Evolutionary conservation across 2,888 invertebrate genomes (phyloP), one percentile per base, ranked within the genome.

Genomic region (Parnassius glacialis): DNA sequence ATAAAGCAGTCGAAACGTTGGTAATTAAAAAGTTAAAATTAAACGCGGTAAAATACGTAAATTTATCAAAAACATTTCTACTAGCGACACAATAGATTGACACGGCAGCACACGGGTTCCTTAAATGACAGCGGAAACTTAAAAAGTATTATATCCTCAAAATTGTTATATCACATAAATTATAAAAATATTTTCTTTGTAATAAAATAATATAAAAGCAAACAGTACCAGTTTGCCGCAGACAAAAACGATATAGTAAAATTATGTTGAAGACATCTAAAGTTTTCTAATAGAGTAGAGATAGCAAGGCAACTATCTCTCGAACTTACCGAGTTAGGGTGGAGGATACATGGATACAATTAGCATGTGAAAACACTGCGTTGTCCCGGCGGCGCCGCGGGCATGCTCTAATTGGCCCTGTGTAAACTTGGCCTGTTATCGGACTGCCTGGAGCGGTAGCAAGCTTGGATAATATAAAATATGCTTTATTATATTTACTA

Each of bases 361-460:
- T 85, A 85, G 80, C 81, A 79, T 81, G 81, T 80, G 82, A 79
- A 84, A 81, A 84, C 83, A 82, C 67, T 67, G 79, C 75, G 75
- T 68, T 74, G 81, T 74, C 75, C 77, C 74, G 70, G 63, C 61
- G 72, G 67, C 74, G 81, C 81, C 79, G 76, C 79, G 76, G 85
- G 85, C 82, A 68, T 68, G 71, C 75, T 81, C 87, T 91, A 91
- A 91, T 91, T 91, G 90, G 90, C 81, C 81, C 81, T 88, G 84
- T 89, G 90, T 90, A 90, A 87, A 90, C 90, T 80, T 71, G 80
- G 79, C 83, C 84, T 84, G 89, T 85, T 89, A 90, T 89, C 87
- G 80, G 76, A 77, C 72, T 68, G 83, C 90, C 84, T 76, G 79
- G 84, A 78, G 74, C 71, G 64, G 48, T 68, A 50, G 13, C 43